phyloP scores from a whole-genome alignment of 2,113 vertebrate genomes.

The Albula goreensis region DNA sequence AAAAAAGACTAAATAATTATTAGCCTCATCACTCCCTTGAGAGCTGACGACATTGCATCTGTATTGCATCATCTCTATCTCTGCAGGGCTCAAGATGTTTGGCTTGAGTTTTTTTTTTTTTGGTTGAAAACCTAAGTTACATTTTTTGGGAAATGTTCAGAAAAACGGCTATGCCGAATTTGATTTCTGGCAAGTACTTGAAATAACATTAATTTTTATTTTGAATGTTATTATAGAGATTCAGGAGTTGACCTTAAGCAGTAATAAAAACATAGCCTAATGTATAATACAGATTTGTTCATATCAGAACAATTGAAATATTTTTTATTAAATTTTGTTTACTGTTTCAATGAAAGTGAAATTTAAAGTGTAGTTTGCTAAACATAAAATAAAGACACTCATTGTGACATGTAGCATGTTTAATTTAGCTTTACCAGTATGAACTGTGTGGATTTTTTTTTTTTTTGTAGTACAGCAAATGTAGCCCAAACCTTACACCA shows the following conservation, averaged over 20 bases:
- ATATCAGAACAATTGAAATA: background rate
- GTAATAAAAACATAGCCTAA: background rate
- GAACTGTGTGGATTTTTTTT: too few relatives aligned
- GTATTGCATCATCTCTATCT: background rate
- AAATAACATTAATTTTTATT: background rate
- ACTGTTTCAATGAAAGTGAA: too few relatives aligned
- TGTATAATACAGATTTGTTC: background rate
- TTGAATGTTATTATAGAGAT: background rate
- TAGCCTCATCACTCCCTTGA: background rate
- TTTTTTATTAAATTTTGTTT: too few relatives aligned
- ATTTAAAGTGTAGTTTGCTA: too few relatives aligned
- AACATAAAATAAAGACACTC: too few relatives aligned
- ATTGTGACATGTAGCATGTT: too few relatives aligned
- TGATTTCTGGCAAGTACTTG: background rate
- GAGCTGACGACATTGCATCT: background rate
- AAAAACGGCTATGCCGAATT: background rate
- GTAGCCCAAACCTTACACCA: too few relatives aligned
- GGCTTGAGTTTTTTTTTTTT: background rate
- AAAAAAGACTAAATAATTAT: background rate
- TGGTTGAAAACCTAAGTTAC: background rate
- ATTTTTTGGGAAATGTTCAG: background rate
- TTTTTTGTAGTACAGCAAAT: too few relatives aligned
- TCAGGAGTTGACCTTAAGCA: background rate
- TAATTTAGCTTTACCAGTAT: too few relatives aligned
- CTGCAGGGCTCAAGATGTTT: background rate